Base-by-base conservation (phyloP, 2,797 vertebrate species). In the Yasuhikotakia modesta region DNA sequence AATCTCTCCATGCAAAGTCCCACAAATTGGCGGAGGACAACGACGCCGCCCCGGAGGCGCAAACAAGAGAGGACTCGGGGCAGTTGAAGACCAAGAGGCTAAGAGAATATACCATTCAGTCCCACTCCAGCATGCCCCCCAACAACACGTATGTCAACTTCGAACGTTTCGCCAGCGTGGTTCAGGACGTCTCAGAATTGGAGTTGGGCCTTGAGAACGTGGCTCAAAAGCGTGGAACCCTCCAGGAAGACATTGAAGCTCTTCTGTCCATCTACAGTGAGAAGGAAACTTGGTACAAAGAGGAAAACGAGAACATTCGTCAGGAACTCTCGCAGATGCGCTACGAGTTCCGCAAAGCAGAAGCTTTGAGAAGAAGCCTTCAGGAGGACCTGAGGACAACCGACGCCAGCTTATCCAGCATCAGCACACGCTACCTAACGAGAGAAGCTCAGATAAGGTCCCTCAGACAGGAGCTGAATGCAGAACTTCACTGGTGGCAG, bases 111-210 rank as follows among this genome's bases (percentile, higher is more conserved):
- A 95, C 94, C 61, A 89, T 96, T 78, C 95, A 96, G 80, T 94
- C 92, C 27, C 94, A 95, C 81, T 94, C 91, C 0, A 96, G 95
- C 88, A 93, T 95, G 91, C 91, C 93, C 19, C 94, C 92, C 27
- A 97, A 96, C 87, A 96, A 96, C 86, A 96, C 95, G 1, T 96
- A 96, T 0, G 81, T 92, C 87, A 94, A 96, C 90, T 96, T 95
- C 0, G 96, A 96, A 87, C 93, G 91, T 70, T 96, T 97, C 60
- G 90, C 95, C 66, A 87, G 1, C 0, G 78, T 96, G 3, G 85
- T 96, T 21, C 95, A 97, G 83, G 94, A 95, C 0, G 82, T 97
- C 57, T 87, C 91, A 0, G 35, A 27, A 24, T 89, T 90, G 10
- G 93, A 95, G 77, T 84, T 19, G 0, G 86, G 88, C 24, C 89